A percentile compares a stretch with the other conserved stretches of the same genome.
These are phyloP conservation scores for Caenorhabditis auriculariae DNA, from an alignment of 2,888 invertebrate genomes.

Conservation along the genomic window DNA sequence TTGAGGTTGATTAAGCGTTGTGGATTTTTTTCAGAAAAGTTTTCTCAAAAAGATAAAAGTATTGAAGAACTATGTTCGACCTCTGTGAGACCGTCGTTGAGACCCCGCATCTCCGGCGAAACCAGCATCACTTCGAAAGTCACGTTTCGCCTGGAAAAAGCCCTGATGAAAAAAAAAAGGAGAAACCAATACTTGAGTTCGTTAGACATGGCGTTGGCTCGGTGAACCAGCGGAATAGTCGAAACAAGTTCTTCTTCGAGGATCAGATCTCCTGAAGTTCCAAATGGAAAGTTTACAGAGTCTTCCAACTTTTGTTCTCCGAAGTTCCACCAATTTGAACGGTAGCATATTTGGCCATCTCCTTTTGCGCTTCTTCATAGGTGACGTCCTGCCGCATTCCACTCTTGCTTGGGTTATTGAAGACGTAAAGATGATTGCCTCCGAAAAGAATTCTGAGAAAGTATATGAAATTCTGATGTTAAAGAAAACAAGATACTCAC, in stretches of 20 bases:
- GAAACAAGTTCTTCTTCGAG: conserved; percentile 69
- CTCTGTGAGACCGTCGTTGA: conserved; percentile 66
- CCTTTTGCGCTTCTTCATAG: conserved; percentile 69
- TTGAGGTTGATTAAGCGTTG: neutral
- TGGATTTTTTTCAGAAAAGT: neutral
- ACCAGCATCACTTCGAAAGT: conserved; percentile 69
- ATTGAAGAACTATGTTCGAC: conserved; percentile 59
- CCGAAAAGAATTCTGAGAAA: conserved; percentile 68
- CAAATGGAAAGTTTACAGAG: no score
- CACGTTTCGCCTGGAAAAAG: conserved; percentile 64
- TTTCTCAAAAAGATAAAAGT: neutral
- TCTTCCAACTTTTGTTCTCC: no score
- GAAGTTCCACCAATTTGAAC: conserved; percentile 4
- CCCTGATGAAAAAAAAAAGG: no score
- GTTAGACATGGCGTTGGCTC: conserved; percentile 70
- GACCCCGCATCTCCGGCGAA: conserved; percentile 68
- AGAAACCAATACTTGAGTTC: conserved; percentile 68
- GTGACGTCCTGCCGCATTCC: conserved; percentile 64
- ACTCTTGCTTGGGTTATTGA: conserved; percentile 66
- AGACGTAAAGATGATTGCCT: conserved; percentile 69
- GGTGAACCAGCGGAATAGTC: conserved; percentile 68
- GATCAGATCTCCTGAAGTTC: conserved; percentile 55
- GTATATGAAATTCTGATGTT: neutral
- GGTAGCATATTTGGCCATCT: conserved; percentile 65
- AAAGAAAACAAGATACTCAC: no score